Evolutionary conservation across 2,888 invertebrate genomes (phyloP), one percentile per base, ranked within the genome.

Genomic region (Sarcophaga rosellei): DNA sequence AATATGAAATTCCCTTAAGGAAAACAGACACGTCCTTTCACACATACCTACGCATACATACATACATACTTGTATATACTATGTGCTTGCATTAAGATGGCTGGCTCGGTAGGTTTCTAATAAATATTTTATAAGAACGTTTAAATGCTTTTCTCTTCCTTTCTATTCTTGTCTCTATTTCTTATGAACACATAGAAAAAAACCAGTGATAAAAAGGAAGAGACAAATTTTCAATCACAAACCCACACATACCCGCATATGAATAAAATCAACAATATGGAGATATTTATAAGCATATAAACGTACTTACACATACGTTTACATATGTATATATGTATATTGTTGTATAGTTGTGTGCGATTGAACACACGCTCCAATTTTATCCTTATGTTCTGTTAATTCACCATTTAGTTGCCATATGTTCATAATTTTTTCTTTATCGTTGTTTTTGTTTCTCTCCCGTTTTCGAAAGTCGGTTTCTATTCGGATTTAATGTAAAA

Each of bases 331-430:
- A 17, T 53, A 69, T 53, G 47, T 20, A 21, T 66, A 8, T 66
- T 3, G 8, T 35, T 44, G 35, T 66, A 5, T 66, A 8, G 8
- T 17, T 45, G 3, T 66, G 3, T 66, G 20, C 35, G 35, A 25
- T 15, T 1, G 35, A 0, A 35, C 35, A 35, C 35, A 35, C n/a
- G n/a, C 35, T 10, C 8, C 8, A 35, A 77, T 77, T 77, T 63
- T 72, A 77, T 81, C 81, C 80, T 81, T 81, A 88, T 85, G 85
- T 68, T 88, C 15, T 83, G 73, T 81, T 83, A 79, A 82, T 80
- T 74, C 20, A 61, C 84, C 80, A 84, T 82, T 80, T 86, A 69
- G 74, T 25, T 75, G 57, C 81, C 88, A 88, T 88, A 88, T 88
- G 88, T 62, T 81, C 15, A 23, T 70, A 78, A 83, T 81, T 72